Evolutionary conservation across 2,113 vertebrate genomes (phyloP), one percentile per base, ranked within the genome.

Genomic region (Plectropomus leopardus): DNA sequence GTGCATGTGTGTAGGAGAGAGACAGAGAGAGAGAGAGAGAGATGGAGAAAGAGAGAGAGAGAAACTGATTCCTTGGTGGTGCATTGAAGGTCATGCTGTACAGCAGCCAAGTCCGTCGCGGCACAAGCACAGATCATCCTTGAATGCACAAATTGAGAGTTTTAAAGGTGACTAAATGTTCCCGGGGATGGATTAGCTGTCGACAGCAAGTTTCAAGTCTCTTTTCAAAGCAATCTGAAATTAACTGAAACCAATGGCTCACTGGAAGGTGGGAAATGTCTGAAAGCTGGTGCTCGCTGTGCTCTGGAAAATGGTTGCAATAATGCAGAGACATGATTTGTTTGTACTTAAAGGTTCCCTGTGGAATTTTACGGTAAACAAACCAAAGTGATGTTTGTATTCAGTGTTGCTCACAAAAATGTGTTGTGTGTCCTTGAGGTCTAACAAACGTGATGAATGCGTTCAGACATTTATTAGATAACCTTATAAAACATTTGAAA

Each of bases 101-200:
- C 64, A 36, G 76, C 63, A 69, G 66, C 26, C 36, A 66, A 73
- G 63, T 45, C 5, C 15, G 15, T 63, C 28, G 4, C 45, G 7
- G 10, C 17, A 72, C 59, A 80, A 5, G 15, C 17, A 72, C 59
- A 80, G 50, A 50, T 73, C n/a, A 55, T 58, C 68, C 48, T 26
- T 44, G 63, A 79, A 74, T 64, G 44, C 47, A 63, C 44, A 59
- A 40, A 53, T 40, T 36, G 50, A 63, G 76, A 28, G 65, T 53
- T 79, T 50, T 75, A 2, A 71, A 64, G 55, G 63, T 66, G 28
- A 61, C 26, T 66, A 67, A 83, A 72, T 76, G 66, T 51, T 61
- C 45, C n/a, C 30, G 7, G 26, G 24, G 51, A 83, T 14, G 36
- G 75, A 73, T 78, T 32, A 55, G 28, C 7, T 57, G 30, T 68